Percentiles rank a stretch among this genome's conserved stretches.
Evolutionary conservation across 1,140 invertebrate genomes (phyloP).

Genomic region (Paracyclopina nana): DNA sequence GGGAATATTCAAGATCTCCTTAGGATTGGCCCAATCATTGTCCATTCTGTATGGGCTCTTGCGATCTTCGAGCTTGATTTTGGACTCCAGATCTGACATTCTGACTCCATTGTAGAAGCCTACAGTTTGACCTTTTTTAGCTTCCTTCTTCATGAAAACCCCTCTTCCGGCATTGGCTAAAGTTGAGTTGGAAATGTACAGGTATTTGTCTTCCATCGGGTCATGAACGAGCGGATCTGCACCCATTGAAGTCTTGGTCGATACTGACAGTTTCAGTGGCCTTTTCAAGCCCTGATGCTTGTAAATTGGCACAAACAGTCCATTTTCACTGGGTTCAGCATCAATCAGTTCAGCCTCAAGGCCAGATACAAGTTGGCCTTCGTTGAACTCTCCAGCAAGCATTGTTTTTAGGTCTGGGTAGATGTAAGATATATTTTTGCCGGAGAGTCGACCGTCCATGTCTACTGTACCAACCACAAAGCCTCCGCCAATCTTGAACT

Average conservation of each 20-base stretch:
- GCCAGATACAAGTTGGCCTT: background rate
- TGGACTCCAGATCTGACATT: constrained; percentile 2
- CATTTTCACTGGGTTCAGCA: background rate
- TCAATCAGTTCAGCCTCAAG: background rate
- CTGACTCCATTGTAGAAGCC: constrained; percentile 9
- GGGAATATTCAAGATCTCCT: constrained; percentile 10
- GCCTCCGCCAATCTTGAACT: background rate
- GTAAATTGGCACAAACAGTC: background rate
- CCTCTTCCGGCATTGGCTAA: background rate
- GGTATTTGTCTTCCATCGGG: background rate
- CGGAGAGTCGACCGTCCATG: background rate
- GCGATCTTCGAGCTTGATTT: background rate
- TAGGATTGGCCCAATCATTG: constrained; percentile 12
- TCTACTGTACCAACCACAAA: background rate
- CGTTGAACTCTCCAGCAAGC: background rate
- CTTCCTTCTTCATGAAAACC: constrained; percentile 1
- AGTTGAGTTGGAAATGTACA: background rate
- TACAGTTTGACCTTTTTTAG: background rate
- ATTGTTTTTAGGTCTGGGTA: constrained; percentile 15
- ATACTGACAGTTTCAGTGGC: background rate
- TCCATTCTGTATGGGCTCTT: constrained; percentile 10
- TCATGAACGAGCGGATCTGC: background rate
- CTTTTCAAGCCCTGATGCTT: background rate
- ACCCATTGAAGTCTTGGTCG: background rate
- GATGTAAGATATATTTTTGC: constrained; percentile 1